Percentiles rank a stretch among this genome's conserved stretches.
Conservation (phyloP, 2,113 vertebrate species). For the Indicator maculatus region DNA sequence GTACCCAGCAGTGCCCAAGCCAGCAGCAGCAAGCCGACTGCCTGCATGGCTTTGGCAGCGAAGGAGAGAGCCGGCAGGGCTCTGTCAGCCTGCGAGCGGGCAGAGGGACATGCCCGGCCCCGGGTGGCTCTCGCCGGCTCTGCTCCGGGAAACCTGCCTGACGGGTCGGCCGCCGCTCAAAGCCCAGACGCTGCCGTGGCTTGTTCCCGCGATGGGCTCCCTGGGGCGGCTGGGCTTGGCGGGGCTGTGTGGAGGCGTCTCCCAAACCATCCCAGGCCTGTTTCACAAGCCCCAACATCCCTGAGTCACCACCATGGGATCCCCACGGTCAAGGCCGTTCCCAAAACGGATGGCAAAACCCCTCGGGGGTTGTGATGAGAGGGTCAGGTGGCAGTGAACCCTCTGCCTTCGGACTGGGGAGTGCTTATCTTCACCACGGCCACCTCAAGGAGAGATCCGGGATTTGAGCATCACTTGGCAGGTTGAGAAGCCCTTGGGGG, state of each 20-base stretch:
- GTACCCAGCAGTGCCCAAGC: not conserved
- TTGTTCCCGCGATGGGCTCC: constrained; percentile 14
- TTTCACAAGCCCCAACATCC: not conserved
- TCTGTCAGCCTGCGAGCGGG: not conserved
- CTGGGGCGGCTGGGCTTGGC: constrained; percentile 33
- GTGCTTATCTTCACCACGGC: rapidly evolving
- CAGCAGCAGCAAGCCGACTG: not conserved
- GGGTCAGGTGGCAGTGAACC: rapidly evolving
- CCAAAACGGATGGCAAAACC: not conserved
- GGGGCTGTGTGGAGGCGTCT: constrained; percentile 48
- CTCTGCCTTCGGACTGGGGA: not conserved
- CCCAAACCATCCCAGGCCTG: constrained; percentile 38
- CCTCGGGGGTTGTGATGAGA: not conserved
- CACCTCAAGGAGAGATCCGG: not conserved
- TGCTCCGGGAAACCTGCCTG: constrained; percentile 66
- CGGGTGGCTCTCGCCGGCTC: not conserved
- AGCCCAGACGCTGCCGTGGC: constrained; percentile 60
- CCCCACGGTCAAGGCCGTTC: not conserved
- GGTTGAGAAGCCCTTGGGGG: not conserved
- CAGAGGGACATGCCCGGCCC: not conserved
- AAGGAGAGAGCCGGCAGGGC: not conserved
- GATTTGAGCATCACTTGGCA: rapidly evolving
- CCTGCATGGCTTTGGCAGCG: not conserved
- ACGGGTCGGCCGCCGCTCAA: constrained; percentile 60
- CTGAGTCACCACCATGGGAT: not conserved